Percentiles rank a stretch among this genome's conserved stretches.
phyloP scores from a whole-genome alignment of 2,113 vertebrate genomes.

The Tragelaphus scriptus region DNA sequence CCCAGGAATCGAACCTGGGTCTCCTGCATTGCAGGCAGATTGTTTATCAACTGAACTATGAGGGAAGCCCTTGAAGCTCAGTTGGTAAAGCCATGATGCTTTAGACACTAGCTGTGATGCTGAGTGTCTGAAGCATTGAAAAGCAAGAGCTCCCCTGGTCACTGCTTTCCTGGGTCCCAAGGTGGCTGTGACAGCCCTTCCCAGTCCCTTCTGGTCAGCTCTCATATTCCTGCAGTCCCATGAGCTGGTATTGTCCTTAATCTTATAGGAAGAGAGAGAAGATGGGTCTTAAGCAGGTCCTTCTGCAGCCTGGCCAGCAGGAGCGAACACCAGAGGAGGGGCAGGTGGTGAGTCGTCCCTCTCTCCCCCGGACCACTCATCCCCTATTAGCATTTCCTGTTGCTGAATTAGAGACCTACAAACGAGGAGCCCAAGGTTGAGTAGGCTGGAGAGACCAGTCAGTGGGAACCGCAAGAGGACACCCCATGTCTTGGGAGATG shows the following conservation, averaged over 20 bases:
- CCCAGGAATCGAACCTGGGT: neutral
- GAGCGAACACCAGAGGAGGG: neutral
- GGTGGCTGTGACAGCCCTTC: neutral
- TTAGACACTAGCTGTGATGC: neutral
- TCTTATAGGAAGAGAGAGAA: neutral
- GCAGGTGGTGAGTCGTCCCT: accelerated
- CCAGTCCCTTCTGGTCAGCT: too few relatives aligned
- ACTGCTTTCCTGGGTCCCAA: neutral
- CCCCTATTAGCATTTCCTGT: neutral
- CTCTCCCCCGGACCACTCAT: accelerated
- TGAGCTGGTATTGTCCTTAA: neutral
- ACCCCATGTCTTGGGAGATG: neutral
- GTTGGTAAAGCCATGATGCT: neutral
- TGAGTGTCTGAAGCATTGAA: neutral
- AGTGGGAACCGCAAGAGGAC: too few relatives aligned
- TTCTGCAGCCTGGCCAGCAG: neutral
- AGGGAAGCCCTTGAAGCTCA: neutral
- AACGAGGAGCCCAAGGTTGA: neutral
- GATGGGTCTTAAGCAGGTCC: neutral
- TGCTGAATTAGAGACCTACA: accelerated
- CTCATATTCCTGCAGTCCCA: neutral
- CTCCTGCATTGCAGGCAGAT: neutral
- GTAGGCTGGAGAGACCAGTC: accelerated
- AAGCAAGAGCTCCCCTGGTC: neutral
- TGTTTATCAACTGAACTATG: neutral